phyloP scores from a whole-genome alignment of 2,888 invertebrate species.

The Heliconius sara region DNA sequence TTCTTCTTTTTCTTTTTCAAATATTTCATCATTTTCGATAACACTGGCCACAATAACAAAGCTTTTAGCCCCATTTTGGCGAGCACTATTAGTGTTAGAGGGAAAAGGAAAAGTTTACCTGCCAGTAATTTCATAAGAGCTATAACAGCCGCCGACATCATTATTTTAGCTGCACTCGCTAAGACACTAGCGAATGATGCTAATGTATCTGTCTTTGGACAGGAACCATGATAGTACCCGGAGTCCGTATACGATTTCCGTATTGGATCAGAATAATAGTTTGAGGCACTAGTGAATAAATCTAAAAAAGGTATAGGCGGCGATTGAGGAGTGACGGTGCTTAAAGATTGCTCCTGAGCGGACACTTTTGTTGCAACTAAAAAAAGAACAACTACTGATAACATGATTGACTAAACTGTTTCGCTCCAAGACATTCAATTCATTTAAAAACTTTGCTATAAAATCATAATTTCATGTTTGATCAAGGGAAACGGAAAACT shows the following conservation, averaged over 20 bases:
- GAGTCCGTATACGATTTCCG: slow-evolving; percentile 72
- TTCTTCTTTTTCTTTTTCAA: slow-evolving; percentile 76
- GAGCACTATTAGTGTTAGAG: slow-evolving; percentile 67
- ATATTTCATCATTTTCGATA: slow-evolving; percentile 75
- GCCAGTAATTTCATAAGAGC: slow-evolving; percentile 71
- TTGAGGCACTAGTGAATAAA: slow-evolving; percentile 71
- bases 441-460: slow-evolving; percentile 77
- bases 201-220: slow-evolving; percentile 70
- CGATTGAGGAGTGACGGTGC: slow-evolving; percentile 61
- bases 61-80: slow-evolving; percentile 76
- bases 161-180: slow-evolving; percentile 77
- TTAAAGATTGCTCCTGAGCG: slow-evolving; percentile 71
- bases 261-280: slow-evolving; percentile 67
- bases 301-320: slow-evolving; percentile 69
- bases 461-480: slow-evolving; percentile 74
- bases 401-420: slow-evolving; percentile 77
- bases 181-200: slow-evolving; percentile 73
- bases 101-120: slow-evolving; percentile 73
- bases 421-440: slow-evolving; percentile 63
- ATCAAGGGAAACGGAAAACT: slow-evolving; percentile 69
- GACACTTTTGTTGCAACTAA: slow-evolving; percentile 59
- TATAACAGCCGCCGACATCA: slow-evolving; percentile 75
- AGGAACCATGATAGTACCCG: slow-evolving; percentile 62
- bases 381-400: slow-evolving; percentile 66
- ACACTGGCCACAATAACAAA: slow-evolving; percentile 75